These are phyloP conservation scores for Trypoxylon attenuatum DNA, from an alignment of 2,888 invertebrate genomes.

Conservation along the genomic window DNA sequence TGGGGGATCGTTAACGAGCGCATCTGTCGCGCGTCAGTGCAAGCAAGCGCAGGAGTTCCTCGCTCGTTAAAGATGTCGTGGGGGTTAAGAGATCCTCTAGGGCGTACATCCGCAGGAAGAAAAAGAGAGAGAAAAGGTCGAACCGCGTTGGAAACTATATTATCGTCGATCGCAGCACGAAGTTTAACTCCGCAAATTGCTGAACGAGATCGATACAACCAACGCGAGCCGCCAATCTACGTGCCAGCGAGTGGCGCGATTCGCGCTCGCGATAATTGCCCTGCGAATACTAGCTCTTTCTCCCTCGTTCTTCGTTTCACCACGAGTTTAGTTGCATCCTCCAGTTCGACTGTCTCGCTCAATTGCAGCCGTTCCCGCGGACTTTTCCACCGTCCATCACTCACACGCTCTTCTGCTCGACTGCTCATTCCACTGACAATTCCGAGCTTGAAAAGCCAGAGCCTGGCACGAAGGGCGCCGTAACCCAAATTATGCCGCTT, in stretches of 20 bases:
- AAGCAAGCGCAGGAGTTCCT: neutral
- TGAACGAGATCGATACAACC: slow-evolving; percentile 54
- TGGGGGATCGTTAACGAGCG: too few species aligned
- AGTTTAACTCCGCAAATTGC: slow-evolving; percentile 51
- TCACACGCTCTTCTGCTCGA: slow-evolving; percentile 61
- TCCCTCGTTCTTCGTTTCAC: slow-evolving; percentile 1
- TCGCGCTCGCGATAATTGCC: slow-evolving; percentile 59
- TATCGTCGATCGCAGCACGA: slow-evolving; percentile 50
- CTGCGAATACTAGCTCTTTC: slow-evolving; percentile 53
- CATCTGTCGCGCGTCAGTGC: too few species aligned
- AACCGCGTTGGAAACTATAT: slow-evolving; percentile 24
- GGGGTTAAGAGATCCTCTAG: slow-evolving; percentile 15
- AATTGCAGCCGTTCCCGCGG: slow-evolving; percentile 33
- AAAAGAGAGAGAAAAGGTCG: slow-evolving; percentile 2
- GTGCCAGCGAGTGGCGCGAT: slow-evolving; percentile 53
- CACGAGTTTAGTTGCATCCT: neutral
- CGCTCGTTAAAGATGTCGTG: slow-evolving; percentile 17
- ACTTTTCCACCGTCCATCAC: slow-evolving; percentile 65
- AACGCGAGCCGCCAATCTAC: slow-evolving; percentile 48
- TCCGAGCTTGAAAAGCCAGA: slow-evolving; percentile 57
- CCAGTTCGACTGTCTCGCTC: neutral
- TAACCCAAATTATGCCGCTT: slow-evolving; percentile 43
- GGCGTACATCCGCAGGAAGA: neutral
- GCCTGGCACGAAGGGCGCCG: slow-evolving; percentile 67
- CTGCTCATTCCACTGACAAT: slow-evolving; percentile 64